Percentiles rank a stretch among this genome's conserved stretches.
phyloP scores from a whole-genome alignment of 2,888 invertebrate genomes.

The Ochropacha duplaris region DNA sequence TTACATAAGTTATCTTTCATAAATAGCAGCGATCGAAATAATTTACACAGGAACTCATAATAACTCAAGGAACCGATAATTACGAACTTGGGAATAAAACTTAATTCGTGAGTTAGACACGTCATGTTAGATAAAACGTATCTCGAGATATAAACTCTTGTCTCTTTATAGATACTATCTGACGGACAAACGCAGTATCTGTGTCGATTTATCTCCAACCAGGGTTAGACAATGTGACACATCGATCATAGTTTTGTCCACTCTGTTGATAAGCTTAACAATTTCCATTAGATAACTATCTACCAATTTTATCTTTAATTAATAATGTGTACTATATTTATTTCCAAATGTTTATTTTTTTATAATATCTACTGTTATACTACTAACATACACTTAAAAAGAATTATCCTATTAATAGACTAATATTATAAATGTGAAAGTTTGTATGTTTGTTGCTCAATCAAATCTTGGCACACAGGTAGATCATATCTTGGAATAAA shows the following conservation, averaged over 20 bases:
- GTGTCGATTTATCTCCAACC: conserved; percentile 63
- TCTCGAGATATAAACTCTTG: conserved; percentile 55
- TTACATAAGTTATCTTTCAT: conserved; percentile 33
- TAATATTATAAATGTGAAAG: too few species aligned
- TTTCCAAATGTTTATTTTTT: background rate
- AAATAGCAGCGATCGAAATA: conserved; percentile 8
- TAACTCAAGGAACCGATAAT: conserved; percentile 33
- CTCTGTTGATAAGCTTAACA: conserved; percentile 67
- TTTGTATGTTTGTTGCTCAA: too few species aligned
- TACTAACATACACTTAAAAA: too few species aligned
- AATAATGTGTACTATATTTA: conserved; percentile 4
- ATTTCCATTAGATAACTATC: conserved; percentile 42
- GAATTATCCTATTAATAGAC: too few species aligned
- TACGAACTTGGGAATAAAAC: conserved; percentile 20
- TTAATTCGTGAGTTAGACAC: conserved; percentile 20
- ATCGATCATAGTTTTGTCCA: conserved; percentile 78
- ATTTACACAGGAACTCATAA: conserved; percentile 5
- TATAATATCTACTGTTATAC: too few species aligned
- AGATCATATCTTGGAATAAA: too few species aligned
- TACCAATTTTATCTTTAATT: conserved; percentile 14
- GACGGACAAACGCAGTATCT: conserved; percentile 54
- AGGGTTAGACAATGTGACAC: conserved; percentile 46
- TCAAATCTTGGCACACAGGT: too few species aligned
- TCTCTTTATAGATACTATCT: conserved; percentile 60
- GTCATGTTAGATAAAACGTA: conserved; percentile 38